These are phyloP conservation scores for Alligator sinensis DNA, from an alignment of 2,113 vertebrate genomes.

Conservation along the genomic window DNA sequence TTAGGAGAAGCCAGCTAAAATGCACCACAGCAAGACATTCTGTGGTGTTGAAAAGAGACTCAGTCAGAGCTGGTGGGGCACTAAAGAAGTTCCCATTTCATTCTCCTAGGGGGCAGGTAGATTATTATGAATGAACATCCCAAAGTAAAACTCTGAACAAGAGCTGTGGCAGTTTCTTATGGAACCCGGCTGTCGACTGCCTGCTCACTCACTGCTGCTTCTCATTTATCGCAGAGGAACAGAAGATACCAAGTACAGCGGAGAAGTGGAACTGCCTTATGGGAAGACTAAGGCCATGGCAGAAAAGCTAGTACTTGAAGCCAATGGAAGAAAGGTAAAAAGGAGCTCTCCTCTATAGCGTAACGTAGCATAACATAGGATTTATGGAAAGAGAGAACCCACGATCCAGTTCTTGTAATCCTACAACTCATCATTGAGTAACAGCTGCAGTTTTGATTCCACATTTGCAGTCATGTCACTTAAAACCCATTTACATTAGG, in stretches of 20 bases:
- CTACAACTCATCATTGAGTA: background rate
- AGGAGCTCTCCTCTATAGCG: background rate
- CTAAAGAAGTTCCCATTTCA: background rate
- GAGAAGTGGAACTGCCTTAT: conserved; percentile 55
- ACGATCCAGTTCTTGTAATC: background rate
- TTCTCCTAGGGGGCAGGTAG: background rate
- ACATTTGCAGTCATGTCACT: rapidly evolving
- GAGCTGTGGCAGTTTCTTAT: background rate
- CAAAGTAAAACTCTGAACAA: background rate
- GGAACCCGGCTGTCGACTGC: background rate
- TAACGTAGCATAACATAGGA: background rate
- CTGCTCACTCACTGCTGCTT: background rate
- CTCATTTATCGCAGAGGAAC: conserved; percentile 39
- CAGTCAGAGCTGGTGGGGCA: background rate
- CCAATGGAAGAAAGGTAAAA: conserved; percentile 34
- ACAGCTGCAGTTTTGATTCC: background rate
- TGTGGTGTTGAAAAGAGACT: background rate
- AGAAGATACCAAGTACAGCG: conserved; percentile 30
- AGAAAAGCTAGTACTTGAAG: conserved; percentile 46
- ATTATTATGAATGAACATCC: rapidly evolving
- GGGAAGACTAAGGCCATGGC: conserved; percentile 58
- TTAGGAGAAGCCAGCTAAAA: background rate
- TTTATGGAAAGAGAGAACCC: background rate
- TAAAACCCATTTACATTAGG: background rate
- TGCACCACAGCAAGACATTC: background rate